phyloP scores from a whole-genome alignment of 2,797 vertebrate species.

The Acipenser oxyrinchus region DNA sequence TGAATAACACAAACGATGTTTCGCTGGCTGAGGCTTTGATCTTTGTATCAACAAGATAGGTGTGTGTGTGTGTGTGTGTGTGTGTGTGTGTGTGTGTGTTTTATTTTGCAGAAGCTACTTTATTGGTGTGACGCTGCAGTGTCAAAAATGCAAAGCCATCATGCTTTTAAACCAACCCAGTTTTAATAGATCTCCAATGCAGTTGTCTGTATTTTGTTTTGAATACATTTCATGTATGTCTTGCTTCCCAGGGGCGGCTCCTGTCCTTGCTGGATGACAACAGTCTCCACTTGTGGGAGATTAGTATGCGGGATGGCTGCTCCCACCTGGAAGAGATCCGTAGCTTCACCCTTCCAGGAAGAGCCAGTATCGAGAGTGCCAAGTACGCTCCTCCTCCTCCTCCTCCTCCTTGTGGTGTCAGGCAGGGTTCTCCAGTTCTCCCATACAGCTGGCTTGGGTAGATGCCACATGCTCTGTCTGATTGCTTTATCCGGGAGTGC shows the following conservation, averaged over 20 bases:
- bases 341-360: slow-evolving; percentile 69
- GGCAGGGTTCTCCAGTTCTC: no score
- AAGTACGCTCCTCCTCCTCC: slow-evolving; percentile 51
- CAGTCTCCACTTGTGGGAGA: slow-evolving; percentile 86
- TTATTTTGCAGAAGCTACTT: no score
- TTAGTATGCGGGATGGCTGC: slow-evolving; percentile 61
- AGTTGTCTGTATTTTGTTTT: not conserved
- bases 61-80: not conserved
- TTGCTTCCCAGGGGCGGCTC: slow-evolving; percentile 67
- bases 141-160: no score
- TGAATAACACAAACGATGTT: no score
- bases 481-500: no score
- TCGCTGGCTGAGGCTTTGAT: no score
- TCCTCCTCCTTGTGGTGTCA: not conserved
- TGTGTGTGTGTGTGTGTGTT: no score
- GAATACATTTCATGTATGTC: not conserved
- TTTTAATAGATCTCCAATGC: no score
- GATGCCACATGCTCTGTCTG: no score
- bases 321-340: slow-evolving; percentile 72
- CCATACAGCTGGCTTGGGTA: no score
- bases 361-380: slow-evolving; percentile 75
- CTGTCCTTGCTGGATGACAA: slow-evolving; percentile 87
- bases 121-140: no score
- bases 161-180: no score
- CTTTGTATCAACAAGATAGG: not conserved